phyloP scores from a whole-genome alignment of 2,797 vertebrate genomes.

The Micropoecilia bifurca region DNA sequence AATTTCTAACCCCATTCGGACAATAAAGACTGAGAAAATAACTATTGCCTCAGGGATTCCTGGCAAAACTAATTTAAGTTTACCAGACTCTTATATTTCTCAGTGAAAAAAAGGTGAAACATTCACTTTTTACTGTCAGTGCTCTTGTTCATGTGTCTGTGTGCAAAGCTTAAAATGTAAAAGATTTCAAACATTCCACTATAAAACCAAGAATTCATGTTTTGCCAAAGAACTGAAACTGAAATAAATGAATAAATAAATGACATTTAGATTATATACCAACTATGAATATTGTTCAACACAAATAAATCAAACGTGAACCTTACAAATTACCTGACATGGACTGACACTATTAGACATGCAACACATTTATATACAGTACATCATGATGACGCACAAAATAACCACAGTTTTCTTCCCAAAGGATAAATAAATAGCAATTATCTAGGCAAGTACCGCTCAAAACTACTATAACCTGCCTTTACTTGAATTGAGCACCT shows the following conservation, averaged over 20 bases:
- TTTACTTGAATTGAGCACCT: constrained; percentile 17
- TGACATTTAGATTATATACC: neutral
- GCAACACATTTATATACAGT: neutral
- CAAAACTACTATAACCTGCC: neutral
- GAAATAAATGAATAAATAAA: neutral
- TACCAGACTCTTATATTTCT: neutral
- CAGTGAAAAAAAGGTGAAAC: neutral
- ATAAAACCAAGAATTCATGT: neutral
- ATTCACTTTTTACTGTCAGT: neutral
- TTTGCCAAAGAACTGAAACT: neutral
- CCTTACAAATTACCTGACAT: neutral
- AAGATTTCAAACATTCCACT: neutral
- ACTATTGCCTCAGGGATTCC: neutral
- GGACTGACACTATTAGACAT: neutral
- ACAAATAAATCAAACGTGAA: neutral
- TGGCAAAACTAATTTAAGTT: neutral
- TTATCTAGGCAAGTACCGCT: neutral
- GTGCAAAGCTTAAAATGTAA: neutral
- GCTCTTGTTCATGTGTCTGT: neutral
- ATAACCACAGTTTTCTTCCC: neutral
- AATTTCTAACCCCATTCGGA: neutral
- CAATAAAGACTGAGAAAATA: neutral
- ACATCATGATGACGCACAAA: neutral
- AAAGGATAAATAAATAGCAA: neutral
- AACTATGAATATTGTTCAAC: neutral